Conservation (phyloP, 2,797 vertebrate genomes). For the Meriones psammophilus region DNA sequence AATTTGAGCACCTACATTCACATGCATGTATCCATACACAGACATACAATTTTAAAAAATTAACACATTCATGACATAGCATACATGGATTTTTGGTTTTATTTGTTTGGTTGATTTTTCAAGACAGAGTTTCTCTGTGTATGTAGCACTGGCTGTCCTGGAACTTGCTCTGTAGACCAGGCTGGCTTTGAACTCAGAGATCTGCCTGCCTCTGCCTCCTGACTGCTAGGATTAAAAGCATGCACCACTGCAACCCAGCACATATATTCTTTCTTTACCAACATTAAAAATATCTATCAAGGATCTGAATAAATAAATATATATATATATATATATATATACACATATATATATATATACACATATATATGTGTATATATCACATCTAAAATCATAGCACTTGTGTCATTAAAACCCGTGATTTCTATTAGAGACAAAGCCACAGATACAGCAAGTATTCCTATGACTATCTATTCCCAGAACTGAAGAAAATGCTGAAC, state of each 20-base stretch:
- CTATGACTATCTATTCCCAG: not conserved
- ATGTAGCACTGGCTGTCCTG: not conserved
- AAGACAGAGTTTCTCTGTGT: not conserved
- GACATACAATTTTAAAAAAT: not conserved
- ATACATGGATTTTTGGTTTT: not conserved
- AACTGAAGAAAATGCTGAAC: conserved; percentile 18
- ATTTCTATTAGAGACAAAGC: not conserved
- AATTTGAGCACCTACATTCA: too few relatives aligned
- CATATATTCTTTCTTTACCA: not conserved
- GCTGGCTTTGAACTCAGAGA: not conserved
- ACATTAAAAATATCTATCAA: conserved; percentile 7
- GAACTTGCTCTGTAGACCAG: not conserved
- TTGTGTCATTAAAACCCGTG: not conserved
- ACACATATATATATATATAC: too few relatives aligned
- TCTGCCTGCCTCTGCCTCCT: not conserved
- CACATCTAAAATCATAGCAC: not conserved
- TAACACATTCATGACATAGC: not conserved
- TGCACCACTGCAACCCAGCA: not conserved
- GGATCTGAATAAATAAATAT: not conserved
- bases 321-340: not conserved
- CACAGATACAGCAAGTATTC: not conserved
- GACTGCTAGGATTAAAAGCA: not conserved
- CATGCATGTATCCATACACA: not conserved
- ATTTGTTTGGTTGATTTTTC: not conserved
- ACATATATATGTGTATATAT: not conserved